phyloP scores from a whole-genome alignment of 2,888 invertebrate genomes.

The Pyrocoelia pectoralis region DNA sequence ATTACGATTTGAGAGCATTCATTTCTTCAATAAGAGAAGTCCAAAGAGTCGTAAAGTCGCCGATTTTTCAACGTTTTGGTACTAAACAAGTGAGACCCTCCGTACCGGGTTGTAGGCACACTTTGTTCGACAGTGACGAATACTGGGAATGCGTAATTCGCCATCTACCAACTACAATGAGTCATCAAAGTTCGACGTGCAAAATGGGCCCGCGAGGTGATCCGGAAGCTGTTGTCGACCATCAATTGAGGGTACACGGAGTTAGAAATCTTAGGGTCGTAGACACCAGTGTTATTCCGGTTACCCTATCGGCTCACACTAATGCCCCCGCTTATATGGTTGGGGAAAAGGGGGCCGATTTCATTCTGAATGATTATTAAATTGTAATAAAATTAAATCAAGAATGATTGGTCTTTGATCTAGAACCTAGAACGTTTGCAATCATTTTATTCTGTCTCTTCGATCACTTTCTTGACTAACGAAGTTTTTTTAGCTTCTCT shows the following conservation, averaged over 20 bases:
- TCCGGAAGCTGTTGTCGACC: constrained; percentile 67
- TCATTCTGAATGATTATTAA: constrained; percentile 59
- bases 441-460: no score
- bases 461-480: no score
- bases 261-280: constrained; percentile 62
- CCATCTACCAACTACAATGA: constrained; percentile 44
- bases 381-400: no score
- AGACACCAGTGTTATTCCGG: constrained; percentile 66
- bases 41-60: constrained; percentile 65
- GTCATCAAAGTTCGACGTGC: constrained; percentile 65
- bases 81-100: constrained; percentile 52
- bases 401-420: no score
- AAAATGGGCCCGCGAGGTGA: constrained; percentile 75
- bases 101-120: constrained; percentile 62
- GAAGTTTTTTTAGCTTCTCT: no score
- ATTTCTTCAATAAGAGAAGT: constrained; percentile 67
- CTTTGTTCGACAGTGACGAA: constrained; percentile 66
- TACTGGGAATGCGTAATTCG: constrained; percentile 76
- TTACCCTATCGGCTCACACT: constrained; percentile 63
- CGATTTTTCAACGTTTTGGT: constrained; percentile 67
- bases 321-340: constrained; percentile 65
- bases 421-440: no score
- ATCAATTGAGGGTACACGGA: constrained; percentile 63
- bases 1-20: constrained; percentile 68
- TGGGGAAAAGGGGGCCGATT: constrained; percentile 65